A percentile compares a stretch with the other conserved stretches of the same genome.
Evolutionary conservation across 2,113 vertebrate species (phyloP).

Genomic region (Tangachromis dhanisi): DNA sequence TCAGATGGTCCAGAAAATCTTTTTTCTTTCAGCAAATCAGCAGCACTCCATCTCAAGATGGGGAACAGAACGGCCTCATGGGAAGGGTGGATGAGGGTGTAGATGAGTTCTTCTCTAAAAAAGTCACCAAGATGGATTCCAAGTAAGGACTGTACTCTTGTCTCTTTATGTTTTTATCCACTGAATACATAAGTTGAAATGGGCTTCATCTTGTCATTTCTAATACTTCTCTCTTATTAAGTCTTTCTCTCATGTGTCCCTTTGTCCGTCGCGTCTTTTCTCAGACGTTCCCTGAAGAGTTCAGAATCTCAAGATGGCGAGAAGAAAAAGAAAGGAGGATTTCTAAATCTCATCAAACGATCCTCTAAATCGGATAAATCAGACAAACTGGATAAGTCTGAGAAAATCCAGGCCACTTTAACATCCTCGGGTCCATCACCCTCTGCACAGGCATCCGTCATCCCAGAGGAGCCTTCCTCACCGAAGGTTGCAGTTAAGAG

Average conservation of each 20-base stretch:
- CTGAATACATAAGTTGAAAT: neutral
- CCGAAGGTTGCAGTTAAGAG: constrained; percentile 73
- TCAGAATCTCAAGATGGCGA: constrained; percentile 83
- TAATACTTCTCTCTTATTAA: neutral
- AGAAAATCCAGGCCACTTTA: constrained; percentile 57
- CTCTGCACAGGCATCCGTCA: neutral
- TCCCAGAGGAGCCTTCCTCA: constrained; percentile 79
- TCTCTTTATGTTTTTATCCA: neutral
- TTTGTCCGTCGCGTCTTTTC: neutral
- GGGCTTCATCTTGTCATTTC: neutral
- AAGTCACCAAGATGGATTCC: constrained; percentile 88
- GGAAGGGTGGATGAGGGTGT: constrained; percentile 95
- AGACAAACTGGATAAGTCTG: constrained; percentile 25
- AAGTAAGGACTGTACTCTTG: constrained; percentile 51
- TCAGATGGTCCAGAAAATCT: neutral
- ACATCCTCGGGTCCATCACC: constrained; percentile 18
- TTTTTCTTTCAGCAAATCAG: constrained; percentile 69
- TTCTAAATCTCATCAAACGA: constrained; percentile 93
- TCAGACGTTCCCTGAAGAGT: constrained; percentile 75
- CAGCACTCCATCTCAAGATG: constrained; percentile 76
- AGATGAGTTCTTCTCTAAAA: constrained; percentile 96
- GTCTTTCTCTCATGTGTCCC: fast-evolving
- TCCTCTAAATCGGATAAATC: constrained; percentile 75
- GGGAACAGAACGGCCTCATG: constrained; percentile 93
- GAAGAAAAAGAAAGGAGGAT: constrained; percentile 90